Evolutionary conservation across 2,113 vertebrate species (phyloP), one percentile per base, ranked within the genome.

Genomic region (Menura novaehollandiae): DNA sequence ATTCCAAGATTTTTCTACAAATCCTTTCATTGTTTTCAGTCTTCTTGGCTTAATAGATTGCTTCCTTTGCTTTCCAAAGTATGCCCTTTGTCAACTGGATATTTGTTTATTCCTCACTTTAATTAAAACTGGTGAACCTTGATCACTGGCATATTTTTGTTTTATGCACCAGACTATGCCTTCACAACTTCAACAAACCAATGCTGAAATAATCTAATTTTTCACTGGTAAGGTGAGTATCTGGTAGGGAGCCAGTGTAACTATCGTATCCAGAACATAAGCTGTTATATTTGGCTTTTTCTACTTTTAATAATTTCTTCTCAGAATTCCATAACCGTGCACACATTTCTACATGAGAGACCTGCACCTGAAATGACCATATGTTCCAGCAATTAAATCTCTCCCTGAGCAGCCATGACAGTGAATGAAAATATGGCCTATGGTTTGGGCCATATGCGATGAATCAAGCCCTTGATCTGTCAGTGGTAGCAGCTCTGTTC

Each of bases 371-470:
- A 91, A 96, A 72, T 73, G 27, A 33, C 53, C 58, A 64, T 92
- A 95, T 93, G 75, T 95, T 92, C 67, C 72, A 85, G 63, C 21
- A 95, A 66, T 77, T 95, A 92, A 88, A 76, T 88, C 33, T 92
- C 53, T 80, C 58, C 49, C 72, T 77, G 43, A 92, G 49, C 30
- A 85, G 47, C 72, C 77, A 15, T 63, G 75, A 52, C n/a, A 79
- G 8, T 76, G 67, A 90, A 27, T 44, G 49, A 88, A 88, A 91
- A 88, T n/a, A 76, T 44, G 44, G 53, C 41, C 33, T n/a, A 5
- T 56, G 11, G 60, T 88, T 79, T 72, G 41, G 53, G 46, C 53
- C 53, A n/a, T 52, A 47, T 28, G 14, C 27, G 76, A 41, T 80
- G 41, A 76, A 80, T 19, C 26, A 66, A 64, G 35, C 17, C 18